A percentile compares a stretch with the other conserved stretches of the same genome.
phyloP scores from a whole-genome alignment of 1,140 invertebrate species.

The Euglossa dilemma region DNA sequence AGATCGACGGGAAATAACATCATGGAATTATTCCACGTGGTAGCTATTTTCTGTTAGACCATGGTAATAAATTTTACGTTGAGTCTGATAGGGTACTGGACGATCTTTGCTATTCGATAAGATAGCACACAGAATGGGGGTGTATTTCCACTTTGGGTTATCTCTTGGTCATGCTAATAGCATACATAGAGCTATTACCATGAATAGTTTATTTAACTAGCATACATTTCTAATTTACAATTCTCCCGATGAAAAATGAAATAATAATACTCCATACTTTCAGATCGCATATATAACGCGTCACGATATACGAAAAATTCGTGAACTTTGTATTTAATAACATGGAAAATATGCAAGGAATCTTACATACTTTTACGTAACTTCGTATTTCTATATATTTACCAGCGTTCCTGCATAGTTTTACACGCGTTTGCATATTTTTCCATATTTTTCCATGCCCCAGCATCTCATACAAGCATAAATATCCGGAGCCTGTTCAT shows the following conservation, averaged over 20 bases:
- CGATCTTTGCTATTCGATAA: background rate
- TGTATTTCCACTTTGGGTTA: background rate
- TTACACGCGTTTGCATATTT: no score
- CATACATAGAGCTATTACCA: background rate
- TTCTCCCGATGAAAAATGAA: background rate
- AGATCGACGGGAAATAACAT: background rate
- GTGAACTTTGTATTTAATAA: background rate
- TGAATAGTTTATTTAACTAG: background rate
- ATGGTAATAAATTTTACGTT: background rate
- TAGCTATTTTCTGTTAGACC: background rate
- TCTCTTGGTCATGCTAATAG: background rate
- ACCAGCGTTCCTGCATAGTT: background rate
- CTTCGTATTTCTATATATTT: background rate
- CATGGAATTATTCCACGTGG: background rate
- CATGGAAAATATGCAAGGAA: background rate
- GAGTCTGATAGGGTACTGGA: background rate
- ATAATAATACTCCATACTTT: background rate
- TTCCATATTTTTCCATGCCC: background rate
- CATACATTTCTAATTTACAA: background rate
- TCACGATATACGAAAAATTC: background rate
- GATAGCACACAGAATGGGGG: background rate
- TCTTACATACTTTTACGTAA: background rate
- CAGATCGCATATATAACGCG: background rate
- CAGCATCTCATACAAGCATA: background rate
- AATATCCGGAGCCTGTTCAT: background rate